Conservation (phyloP, 2,797 vertebrate species). For the Chrysocyon brachyurus region DNA sequence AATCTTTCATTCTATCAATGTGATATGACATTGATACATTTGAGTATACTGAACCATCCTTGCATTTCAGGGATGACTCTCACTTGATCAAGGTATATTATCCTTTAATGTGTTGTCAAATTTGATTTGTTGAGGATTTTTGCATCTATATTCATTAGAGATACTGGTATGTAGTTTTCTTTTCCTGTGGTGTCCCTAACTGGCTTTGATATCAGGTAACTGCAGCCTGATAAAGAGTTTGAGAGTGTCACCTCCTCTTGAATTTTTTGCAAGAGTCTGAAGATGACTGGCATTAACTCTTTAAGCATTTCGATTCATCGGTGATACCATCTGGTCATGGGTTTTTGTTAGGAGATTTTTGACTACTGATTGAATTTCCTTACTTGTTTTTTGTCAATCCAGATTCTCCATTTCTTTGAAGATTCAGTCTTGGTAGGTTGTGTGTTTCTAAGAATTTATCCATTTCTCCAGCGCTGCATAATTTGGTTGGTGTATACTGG, state of each 20-base stretch:
- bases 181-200: not conserved
- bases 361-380: not conserved
- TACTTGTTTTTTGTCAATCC: not conserved
- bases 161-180: not conserved
- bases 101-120: not conserved
- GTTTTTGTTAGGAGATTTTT: not conserved
- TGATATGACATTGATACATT: not conserved
- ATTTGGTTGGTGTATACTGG: not conserved
- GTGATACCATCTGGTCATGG: not conserved
- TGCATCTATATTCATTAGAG: not conserved
- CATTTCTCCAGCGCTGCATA: not conserved
- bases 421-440: not conserved
- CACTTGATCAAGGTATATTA: not conserved
- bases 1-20: not conserved
- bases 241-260: not conserved
- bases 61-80: not conserved
- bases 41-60: not conserved
- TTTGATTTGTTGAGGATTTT: not conserved
- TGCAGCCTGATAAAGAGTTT: not conserved
- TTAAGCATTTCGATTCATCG: not conserved
- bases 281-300: not conserved
- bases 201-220: not conserved
- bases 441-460: not conserved
- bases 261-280: not conserved
- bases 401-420: constrained; percentile 18